A percentile compares a stretch with the other conserved stretches of the same genome.
Conservation (phyloP, 2,888 invertebrate genomes). For the Trimorus sp. region DNA sequence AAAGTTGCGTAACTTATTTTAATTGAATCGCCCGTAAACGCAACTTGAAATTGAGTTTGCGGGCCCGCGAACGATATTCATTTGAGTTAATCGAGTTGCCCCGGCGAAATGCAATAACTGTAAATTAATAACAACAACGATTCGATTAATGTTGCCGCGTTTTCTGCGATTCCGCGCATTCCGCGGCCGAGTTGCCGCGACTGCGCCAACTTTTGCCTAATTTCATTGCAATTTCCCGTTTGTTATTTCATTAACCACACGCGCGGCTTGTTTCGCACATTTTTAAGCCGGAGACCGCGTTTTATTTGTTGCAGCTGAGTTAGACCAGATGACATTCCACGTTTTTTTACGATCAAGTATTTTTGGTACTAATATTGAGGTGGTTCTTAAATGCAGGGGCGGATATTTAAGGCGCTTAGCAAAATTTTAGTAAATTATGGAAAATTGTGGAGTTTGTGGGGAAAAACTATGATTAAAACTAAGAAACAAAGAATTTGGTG, state of each 20-base stretch:
- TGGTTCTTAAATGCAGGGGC: no score
- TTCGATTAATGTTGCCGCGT: conserved; percentile 19
- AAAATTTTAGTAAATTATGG: no score
- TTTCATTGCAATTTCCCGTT: conserved; percentile 22
- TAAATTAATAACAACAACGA: conserved; percentile 33
- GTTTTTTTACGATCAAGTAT: neutral
- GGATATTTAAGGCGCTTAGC: no score
- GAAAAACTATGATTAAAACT: no score
- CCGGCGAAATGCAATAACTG: conserved; percentile 12
- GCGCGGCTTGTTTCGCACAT: neutral
- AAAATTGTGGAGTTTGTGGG: no score
- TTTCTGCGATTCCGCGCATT: neutral
- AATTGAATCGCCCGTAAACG: conserved; percentile 29
- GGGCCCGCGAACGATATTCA: conserved; percentile 17
- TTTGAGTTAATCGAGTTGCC: conserved; percentile 29
- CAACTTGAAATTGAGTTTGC: conserved; percentile 43
- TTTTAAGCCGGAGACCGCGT: conserved; percentile 9
- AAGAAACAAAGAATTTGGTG: no score
- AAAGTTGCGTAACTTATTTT: conserved; percentile 41
- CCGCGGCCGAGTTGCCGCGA: neutral
- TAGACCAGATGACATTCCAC: no score
- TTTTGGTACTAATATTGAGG: no score
- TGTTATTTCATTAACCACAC: conserved; percentile 18
- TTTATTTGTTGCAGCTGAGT: conserved; percentile 51
- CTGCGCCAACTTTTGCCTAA: conserved; percentile 22